Evolutionary conservation across 2,113 vertebrate genomes (phyloP), one percentile per base, ranked within the genome.

Genomic region (Grammomys surdaster): DNA sequence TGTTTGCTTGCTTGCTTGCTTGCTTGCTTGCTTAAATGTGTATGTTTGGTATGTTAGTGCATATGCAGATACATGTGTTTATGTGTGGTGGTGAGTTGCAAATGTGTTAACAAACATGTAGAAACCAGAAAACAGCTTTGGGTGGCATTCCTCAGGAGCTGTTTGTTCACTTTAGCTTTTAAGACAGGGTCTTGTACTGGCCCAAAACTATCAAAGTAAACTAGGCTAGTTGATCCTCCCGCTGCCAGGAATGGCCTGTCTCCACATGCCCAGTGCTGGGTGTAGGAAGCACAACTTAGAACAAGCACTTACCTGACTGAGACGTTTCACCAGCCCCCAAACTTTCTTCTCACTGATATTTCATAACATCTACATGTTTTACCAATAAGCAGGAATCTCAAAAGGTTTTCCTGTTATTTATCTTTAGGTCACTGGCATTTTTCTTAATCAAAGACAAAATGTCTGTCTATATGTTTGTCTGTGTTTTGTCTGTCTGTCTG

Each of bases 291-390:
- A 77, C 43, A 48, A 13, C 40, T 31, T 48, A 77, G 75, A 78
- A 51, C 24, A 84, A 63, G 36, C 11, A 60, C 56, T 60, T 40
- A 40, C 8, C n/a, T 40, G 54, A 84, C 4, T 43, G 22, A 43
- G 56, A 24, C 56, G 7, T 43, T 58, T 84, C 36, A 26, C 24
- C 22, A 43, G n/a, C 9, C 54, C 36, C 81, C 36, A 28, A 28
- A 60, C 67, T 93, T 69, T 77, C 69, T 93, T 96, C 86, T 67
- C 63, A 88, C 33, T 75, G 87, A 93, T 11, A 95, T 81, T 95
- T 89, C 65, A 82, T 40, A 90, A 95, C 43, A 31, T 22, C 40
- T 90, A 43, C 58, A 92, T 16, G 89, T 65, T 90, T 88, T 78
- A 65, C n/a, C 60, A 76, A 72, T 40, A 95, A 94, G 51, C 58